Percentiles rank a stretch among this genome's conserved stretches.
Evolutionary conservation across 2,888 invertebrate species (phyloP).

Genomic region (Aspidiotus rigidus): DNA sequence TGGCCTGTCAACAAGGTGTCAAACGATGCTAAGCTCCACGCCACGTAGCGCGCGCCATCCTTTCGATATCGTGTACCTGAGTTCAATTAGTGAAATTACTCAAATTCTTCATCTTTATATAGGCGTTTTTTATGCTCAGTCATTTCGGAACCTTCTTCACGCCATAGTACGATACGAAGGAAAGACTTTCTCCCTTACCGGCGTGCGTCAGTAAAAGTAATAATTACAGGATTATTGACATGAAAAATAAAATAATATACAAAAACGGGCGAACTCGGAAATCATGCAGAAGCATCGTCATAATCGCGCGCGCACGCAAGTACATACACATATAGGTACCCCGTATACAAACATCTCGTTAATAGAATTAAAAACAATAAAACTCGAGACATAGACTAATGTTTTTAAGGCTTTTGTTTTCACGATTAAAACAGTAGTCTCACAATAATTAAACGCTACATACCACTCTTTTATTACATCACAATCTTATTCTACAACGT

Average conservation of each 20-base stretch:
- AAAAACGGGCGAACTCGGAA: too few relatives aligned
- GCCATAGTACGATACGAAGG: too few relatives aligned
- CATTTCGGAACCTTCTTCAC: too few relatives aligned
- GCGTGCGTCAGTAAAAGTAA: neutral
- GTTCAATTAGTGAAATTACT: too few relatives aligned
- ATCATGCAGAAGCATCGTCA: too few relatives aligned
- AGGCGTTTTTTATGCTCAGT: too few relatives aligned
- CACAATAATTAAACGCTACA: slow-evolving; percentile 26
- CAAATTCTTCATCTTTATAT: too few relatives aligned
- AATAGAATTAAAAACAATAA: slow-evolving; percentile 29
- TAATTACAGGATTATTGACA: neutral
- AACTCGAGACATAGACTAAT: slow-evolving; percentile 19
- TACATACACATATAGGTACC: neutral
- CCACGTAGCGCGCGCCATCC: too few relatives aligned
- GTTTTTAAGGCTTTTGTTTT: slow-evolving; percentile 31
- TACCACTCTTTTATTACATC: slow-evolving; percentile 24
- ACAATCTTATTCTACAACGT: slow-evolving; percentile 15
- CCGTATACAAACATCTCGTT: neutral
- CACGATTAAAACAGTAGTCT: slow-evolving; percentile 31
- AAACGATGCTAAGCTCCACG: too few relatives aligned
- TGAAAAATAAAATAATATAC: neutral
- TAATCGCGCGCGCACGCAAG: neutral
- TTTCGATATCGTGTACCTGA: too few relatives aligned
- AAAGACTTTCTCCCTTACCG: neutral
- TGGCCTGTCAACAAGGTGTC: too few relatives aligned